These are phyloP conservation scores for Donacobius atricapilla DNA, from an alignment of 2,113 vertebrate genomes.

Conservation along the genomic window DNA sequence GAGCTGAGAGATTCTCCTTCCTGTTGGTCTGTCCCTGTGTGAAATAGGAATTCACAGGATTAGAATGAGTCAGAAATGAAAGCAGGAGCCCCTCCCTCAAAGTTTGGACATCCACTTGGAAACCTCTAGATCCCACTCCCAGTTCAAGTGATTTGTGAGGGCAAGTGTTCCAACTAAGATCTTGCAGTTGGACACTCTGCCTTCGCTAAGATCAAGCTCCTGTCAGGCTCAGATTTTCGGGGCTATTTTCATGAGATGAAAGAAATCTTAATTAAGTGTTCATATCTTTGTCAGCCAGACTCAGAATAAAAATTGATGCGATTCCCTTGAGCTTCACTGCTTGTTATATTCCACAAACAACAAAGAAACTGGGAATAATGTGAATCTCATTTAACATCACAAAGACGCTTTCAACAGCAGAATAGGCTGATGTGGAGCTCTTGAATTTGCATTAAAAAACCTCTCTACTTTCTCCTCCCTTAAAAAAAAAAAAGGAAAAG, in stretches of 20 bases:
- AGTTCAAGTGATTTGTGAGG: not conserved
- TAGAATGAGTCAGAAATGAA: not conserved
- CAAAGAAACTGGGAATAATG: conserved; percentile 11
- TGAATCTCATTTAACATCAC: conserved; percentile 36
- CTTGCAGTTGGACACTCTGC: not conserved
- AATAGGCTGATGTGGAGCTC: not conserved
- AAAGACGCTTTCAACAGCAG: conserved; percentile 17
- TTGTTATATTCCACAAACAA: conserved; percentile 3
- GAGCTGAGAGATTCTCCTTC: not conserved
- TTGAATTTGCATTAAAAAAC: not conserved
- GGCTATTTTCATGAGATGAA: conserved; percentile 11
- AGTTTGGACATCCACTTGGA: not conserved
- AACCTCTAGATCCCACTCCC: not conserved
- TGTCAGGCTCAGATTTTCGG: not conserved
- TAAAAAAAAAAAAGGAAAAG: not conserved
- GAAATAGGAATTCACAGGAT: not conserved
- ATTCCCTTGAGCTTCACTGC: conserved; percentile 7
- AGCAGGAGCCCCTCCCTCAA: not conserved
- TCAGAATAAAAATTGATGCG: not conserved
- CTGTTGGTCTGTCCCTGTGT: not conserved
- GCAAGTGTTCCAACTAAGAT: not conserved
- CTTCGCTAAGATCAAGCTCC: not conserved
- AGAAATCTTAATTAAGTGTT: conserved; percentile 45
- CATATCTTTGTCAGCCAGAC: conserved; percentile 45
- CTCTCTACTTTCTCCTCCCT: not conserved